Percentiles rank a stretch among this genome's conserved stretches.
These are phyloP conservation scores for Anoplophora glabripennis DNA, from an alignment of 1,140 invertebrate genomes.

Conservation along the genomic window DNA sequence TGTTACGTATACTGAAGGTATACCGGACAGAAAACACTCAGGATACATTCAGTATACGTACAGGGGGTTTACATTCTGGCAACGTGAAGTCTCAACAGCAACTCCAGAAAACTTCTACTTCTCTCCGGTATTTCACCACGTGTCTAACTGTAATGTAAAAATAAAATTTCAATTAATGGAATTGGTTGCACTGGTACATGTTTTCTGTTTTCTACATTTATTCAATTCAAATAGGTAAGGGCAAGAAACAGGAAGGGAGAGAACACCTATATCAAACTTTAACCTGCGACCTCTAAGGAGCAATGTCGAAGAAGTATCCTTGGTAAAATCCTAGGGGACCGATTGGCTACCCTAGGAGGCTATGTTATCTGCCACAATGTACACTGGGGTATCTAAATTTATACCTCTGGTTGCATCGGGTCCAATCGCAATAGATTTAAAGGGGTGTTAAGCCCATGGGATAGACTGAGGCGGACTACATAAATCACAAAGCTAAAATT, in stretches of 20 bases:
- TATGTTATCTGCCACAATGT: conserved; percentile 25
- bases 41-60: conserved; percentile 99
- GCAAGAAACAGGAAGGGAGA: not conserved
- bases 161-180: too few species aligned
- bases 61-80: conserved; percentile 78
- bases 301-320: conserved; percentile 15
- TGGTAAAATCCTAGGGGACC: too few species aligned
- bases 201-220: too few species aligned
- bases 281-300: conserved; percentile 5
- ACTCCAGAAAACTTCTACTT: not conserved
- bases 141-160: too few species aligned
- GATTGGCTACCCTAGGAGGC: conserved; percentile 9
- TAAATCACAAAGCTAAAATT: too few species aligned
- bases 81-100: conserved; percentile 3
- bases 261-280: not conserved
- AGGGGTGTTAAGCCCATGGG: conserved; percentile 33
- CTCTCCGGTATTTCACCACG: too few species aligned
- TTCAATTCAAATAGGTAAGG: not conserved
- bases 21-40: conserved; percentile 97
- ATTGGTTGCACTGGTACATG: too few species aligned
- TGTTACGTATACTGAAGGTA: conserved; percentile 99
- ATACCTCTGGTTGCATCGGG: not conserved
- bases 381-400: conserved; percentile 35
- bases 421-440: conserved; percentile 43
- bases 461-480: not conserved